These are phyloP conservation scores for Holocentrus rufus DNA, from an alignment of 2,797 vertebrate genomes.

Conservation along the genomic window DNA sequence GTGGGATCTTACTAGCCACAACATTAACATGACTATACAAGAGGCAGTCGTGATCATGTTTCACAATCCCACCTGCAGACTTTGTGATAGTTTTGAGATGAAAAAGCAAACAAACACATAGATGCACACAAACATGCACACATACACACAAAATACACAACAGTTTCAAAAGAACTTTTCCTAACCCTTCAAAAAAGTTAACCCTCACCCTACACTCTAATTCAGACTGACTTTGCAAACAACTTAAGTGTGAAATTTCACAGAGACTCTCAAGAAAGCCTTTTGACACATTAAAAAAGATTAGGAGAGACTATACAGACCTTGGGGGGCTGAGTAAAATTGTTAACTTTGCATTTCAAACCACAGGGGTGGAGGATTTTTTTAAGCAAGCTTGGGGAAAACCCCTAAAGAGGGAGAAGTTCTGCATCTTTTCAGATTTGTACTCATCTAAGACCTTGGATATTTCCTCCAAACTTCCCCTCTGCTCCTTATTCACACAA, in stretches of 20 bases:
- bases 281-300: constrained; percentile 85
- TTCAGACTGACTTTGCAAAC: constrained; percentile 80
- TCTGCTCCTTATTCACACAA: constrained; percentile 52
- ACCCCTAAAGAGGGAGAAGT: constrained; percentile 73
- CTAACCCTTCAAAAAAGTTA: constrained; percentile 68
- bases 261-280: constrained; percentile 81
- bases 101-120: background rate
- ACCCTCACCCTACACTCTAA: constrained; percentile 70
- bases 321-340: constrained; percentile 79
- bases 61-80: too few species aligned
- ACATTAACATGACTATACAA: too few species aligned
- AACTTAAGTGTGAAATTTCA: constrained; percentile 84
- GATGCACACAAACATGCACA: constrained; percentile 29
- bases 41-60: too few species aligned
- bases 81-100: too few species aligned
- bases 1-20: too few species aligned
- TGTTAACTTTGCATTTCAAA: constrained; percentile 85
- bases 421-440: constrained; percentile 69
- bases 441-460: constrained; percentile 66
- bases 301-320: constrained; percentile 82
- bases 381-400: constrained; percentile 71
- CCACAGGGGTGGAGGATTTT: constrained; percentile 66
- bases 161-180: constrained; percentile 66
- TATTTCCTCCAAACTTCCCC: constrained; percentile 64
- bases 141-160: constrained; percentile 26